Evolutionary conservation across 2,888 invertebrate genomes (phyloP), one percentile per base, ranked within the genome.

Genomic region (Stegophylla sp.): DNA sequence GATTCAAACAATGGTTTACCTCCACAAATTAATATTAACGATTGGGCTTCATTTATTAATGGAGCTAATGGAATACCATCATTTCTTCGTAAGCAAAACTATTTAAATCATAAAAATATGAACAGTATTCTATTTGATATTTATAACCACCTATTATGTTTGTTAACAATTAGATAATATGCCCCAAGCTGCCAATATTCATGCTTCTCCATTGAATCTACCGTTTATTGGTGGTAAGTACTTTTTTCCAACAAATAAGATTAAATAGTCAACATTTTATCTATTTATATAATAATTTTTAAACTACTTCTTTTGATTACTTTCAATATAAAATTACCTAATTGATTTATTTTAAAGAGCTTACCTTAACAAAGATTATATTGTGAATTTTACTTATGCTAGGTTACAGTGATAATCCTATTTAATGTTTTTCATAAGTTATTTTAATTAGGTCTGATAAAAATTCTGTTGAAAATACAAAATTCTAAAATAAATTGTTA

Each of bases 221-320:
- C 79, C 79, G 23, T 79, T 79, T 71, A 34, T 79, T 17, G 79
- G 79, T 3, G 69, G 79, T 71, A 71, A 51, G 61, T 59, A 34
- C 23, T 20, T n/a, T 61, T 10, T 12, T 10, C 20, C 4, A 41
- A 43, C 43, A 0, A 20, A 28, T 45, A 45, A 12, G n/a, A 28
- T 12, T 23, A 45, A 67, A n/a, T 51, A 63, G 9, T 34, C 28
- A 34, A 20, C 20, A 34, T 34, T 34, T 34, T 34, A 34, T 34
- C 7, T 34, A 34, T 34, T 34, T 34, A 34, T 53, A 20, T 20
- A 53, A n/a, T 53, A 10, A 45, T 12, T 45, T 45, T 45, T 12
- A 9, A 45, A 45, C 7, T 12, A 45, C 15, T 53, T 53, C 20
- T 23, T 10, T 53, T 34, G 34, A 34, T 34, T 34, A 34, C 34